Conservation (phyloP, 2,113 vertebrate genomes). For the Scartelaos histophorus region DNA sequence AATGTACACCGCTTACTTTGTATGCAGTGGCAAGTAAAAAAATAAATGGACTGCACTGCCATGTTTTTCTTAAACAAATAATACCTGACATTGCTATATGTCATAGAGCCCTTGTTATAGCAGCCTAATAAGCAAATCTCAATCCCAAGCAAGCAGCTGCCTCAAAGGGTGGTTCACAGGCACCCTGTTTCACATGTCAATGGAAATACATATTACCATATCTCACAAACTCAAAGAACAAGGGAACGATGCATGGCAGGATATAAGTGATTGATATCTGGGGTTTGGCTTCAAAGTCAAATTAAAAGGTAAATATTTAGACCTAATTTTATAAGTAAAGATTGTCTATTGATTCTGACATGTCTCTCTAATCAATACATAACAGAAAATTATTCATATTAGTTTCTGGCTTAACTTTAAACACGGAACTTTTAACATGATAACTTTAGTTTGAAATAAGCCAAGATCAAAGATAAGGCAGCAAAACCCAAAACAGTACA, state of each 20-base stretch:
- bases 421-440: conserved; percentile 14
- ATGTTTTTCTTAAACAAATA: neutral
- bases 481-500: conserved; percentile 35
- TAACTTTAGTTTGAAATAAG: conserved; percentile 29
- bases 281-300: neutral
- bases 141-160: conserved; percentile 23
- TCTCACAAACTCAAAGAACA: neutral
- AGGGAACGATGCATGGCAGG: neutral
- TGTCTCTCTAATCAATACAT: conserved; percentile 7
- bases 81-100: neutral
- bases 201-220: neutral
- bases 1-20: neutral
- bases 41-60: neutral
- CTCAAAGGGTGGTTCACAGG: conserved; percentile 5
- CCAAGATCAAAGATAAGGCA: conserved; percentile 40
- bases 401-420: no score
- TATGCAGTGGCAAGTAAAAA: neutral
- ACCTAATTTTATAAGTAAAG: conserved; percentile 13
- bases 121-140: conserved; percentile 8
- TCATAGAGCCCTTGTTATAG: conserved; percentile 22
- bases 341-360: conserved; percentile 31
- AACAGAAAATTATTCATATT: no score
- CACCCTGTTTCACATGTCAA: conserved; percentile 8
- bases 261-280: neutral
- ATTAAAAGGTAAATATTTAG: neutral